Evolutionary conservation across 2,888 invertebrate species (phyloP), one percentile per base, ranked within the genome.

Genomic region (Sphaerophoria rueppellii): DNA sequence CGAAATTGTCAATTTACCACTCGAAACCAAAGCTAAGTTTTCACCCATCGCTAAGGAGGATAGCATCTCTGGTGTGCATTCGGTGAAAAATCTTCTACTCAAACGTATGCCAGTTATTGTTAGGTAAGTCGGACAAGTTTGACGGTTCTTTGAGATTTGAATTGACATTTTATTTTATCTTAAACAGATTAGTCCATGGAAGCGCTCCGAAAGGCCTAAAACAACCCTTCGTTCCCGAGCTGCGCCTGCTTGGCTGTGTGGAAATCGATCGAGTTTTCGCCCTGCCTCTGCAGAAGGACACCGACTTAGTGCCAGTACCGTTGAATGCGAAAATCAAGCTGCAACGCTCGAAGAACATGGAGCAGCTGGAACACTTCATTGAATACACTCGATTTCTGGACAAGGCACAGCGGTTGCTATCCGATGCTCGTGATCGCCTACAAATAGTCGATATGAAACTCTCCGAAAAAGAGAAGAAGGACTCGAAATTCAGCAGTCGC

Each of bases 11-110:
- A 94, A 97, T 89, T 92, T 98, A 87, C 95, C 96, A 83, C 93
- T 97, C 90, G 98, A 98, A 89, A 96, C 97, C 91, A 95, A 96
- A 90, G 98, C 97, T 48, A 95, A 96, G 89, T 98, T 98, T 92
- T 98, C 98, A 88, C 97, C 97, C 61, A 93, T 98, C 74, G 98
- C 98, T 83, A 95, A 97, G 89, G 97, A 97, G 91, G 97, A 97
- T 89, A 98, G 97, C 92, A 98, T 98, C 87, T 97, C 97, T 90
- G 98, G 98, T 32, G 98, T 98, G 16, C 98, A 98, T 91, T 96
- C 96, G 86, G 97, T 98, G 14, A 95, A 96, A 90, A 98, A 97
- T 89, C 93, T 98, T 87, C 92, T 98, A 74, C 95, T 96, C 87
- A 98, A 98, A 92, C 94, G 98, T 87, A 94, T 98, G 92, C 98